phyloP scores from a whole-genome alignment of 2,797 vertebrate genomes.

The Psittacula echo region DNA sequence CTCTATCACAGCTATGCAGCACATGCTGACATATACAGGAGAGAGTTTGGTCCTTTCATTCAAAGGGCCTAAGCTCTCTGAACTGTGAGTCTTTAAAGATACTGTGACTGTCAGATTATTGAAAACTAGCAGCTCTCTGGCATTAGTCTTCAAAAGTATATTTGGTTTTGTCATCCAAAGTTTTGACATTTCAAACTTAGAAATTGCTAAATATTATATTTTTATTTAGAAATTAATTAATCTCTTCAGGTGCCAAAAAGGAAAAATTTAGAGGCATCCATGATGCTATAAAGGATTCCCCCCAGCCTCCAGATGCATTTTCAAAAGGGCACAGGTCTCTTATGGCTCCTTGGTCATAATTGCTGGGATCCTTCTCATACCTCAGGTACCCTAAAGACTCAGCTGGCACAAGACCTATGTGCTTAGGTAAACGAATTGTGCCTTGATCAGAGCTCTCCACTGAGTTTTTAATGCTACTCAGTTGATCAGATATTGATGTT shows the following conservation, averaged over 20 bases:
- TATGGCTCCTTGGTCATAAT: rapidly evolving
- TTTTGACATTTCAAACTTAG: neutral
- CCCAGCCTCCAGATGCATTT: neutral
- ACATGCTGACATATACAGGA: neutral
- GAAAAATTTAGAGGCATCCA: neutral
- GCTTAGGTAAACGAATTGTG: neutral
- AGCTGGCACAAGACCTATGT: neutral
- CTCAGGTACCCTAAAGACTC: neutral
- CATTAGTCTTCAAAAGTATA: neutral
- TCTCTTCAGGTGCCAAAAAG: neutral
- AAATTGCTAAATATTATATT: neutral
- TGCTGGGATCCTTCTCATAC: neutral
- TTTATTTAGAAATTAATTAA: neutral
- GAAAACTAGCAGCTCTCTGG: neutral
- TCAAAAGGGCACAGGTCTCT: neutral
- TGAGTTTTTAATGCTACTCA: neutral
- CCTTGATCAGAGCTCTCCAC: neutral
- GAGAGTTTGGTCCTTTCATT: neutral
- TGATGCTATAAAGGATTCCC: neutral
- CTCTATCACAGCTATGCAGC: neutral
- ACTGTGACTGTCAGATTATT: neutral
- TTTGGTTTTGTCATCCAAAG: neutral
- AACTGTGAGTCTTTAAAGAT: neutral
- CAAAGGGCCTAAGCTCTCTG: neutral
- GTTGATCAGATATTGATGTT: neutral